Conservation (phyloP, 2,113 vertebrate genomes). For the Talpa occidentalis region DNA sequence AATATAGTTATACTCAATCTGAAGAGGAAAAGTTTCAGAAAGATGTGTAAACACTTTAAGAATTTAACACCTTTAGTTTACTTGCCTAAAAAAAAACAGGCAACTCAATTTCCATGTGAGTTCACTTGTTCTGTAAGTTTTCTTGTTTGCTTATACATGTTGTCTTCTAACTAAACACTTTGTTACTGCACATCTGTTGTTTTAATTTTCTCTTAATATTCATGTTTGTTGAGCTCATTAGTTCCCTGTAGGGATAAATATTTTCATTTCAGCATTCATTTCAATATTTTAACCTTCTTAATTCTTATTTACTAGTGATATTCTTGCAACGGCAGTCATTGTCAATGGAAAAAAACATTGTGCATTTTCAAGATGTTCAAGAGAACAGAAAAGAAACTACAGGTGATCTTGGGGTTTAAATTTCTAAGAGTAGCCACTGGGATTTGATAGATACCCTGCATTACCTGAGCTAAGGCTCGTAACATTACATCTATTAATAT, state of each 20-base stretch:
- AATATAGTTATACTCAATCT: not conserved
- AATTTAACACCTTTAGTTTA: not conserved
- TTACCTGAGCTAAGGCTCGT: not conserved
- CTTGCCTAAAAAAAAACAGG: not conserved
- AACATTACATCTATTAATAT: not conserved
- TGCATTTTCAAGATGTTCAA: not conserved
- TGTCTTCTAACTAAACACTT: not conserved
- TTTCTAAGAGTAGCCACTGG: not conserved
- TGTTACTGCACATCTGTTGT: not conserved
- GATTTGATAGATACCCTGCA: not conserved
- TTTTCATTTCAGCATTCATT: not conserved
- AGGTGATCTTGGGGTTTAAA: conserved; percentile 39
- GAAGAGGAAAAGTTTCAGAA: not conserved
- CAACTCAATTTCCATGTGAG: not conserved
- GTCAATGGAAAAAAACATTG: not conserved
- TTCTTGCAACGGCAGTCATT: not conserved
- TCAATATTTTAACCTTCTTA: not conserved
- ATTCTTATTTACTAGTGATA: conserved; percentile 32
- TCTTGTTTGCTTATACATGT: not conserved
- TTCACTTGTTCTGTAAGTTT: not conserved
- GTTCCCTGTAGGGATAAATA: not conserved
- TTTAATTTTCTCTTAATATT: not conserved
- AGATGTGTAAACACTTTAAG: not conserved
- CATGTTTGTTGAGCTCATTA: not conserved
- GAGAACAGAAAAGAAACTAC: not conserved